Percentiles rank a stretch among this genome's conserved stretches.
phyloP scores from a whole-genome alignment of 2,888 invertebrate species.

The Trissonchulus sp. region DNA sequence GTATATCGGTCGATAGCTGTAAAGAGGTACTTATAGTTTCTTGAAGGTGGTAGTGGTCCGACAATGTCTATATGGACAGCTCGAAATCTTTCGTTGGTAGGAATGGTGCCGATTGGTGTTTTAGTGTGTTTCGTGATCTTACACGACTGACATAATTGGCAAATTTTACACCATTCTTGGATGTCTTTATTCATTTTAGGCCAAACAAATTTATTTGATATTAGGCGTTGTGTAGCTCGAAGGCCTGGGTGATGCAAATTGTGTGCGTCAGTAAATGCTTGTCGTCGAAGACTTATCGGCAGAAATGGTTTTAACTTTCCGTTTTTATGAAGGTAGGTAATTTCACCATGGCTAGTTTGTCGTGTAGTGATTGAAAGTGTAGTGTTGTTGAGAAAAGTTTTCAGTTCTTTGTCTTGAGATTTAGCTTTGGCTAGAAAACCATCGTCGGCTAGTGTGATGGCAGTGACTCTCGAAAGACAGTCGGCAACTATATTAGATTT shows the following conservation, averaged over 20 bases:
- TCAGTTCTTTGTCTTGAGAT: not conserved
- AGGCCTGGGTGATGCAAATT: not conserved
- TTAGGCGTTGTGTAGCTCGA: too few species aligned
- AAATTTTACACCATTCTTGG: conserved; percentile 7
- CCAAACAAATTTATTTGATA: conserved; percentile 2
- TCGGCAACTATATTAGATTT: conserved; percentile 4
- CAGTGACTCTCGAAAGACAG: not conserved
- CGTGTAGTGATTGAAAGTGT: too few species aligned
- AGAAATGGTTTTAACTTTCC: too few species aligned
- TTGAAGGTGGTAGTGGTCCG: conserved; percentile 6
- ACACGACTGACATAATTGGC: not conserved
- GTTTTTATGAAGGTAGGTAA: too few species aligned
- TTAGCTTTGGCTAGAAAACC: not conserved
- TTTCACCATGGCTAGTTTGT: too few species aligned
- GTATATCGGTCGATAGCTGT: conserved; percentile 13
- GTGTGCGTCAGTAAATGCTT: not conserved
- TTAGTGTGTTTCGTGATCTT: not conserved
- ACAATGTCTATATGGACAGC: conserved; percentile 13
- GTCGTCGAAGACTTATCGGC: not conserved
- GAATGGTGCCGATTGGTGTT: not conserved
- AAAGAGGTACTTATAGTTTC: not conserved
- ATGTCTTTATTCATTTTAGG: conserved; percentile 16
- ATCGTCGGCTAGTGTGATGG: not conserved
- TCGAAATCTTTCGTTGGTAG: not conserved
- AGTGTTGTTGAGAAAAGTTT: conserved; percentile 2